phyloP scores from a whole-genome alignment of 2,113 vertebrate species.

The Tachysurus fulvidraco region DNA sequence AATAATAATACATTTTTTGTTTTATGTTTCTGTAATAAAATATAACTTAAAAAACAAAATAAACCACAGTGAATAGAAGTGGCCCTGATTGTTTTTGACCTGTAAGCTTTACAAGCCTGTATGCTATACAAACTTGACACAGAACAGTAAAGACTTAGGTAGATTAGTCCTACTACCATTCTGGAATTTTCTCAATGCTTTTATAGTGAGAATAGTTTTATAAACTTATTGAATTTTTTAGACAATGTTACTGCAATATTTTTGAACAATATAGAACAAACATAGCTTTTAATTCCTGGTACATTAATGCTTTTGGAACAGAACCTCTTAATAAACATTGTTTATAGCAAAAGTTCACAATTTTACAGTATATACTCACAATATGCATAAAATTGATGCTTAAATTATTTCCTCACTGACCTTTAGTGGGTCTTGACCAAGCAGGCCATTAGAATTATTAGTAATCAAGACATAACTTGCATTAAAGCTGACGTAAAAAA shows the following conservation, averaged over 20 bases:
- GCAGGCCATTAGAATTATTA: neutral
- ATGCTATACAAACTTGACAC: neutral
- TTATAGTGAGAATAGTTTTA: neutral
- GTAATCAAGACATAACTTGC: neutral
- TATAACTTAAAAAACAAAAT: too few relatives aligned
- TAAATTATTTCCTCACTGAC: neutral
- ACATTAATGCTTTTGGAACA: too few relatives aligned
- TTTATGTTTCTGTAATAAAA: too few relatives aligned
- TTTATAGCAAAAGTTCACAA: neutral
- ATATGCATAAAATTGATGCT: neutral
- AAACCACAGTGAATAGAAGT: neutral
- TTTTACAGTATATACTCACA: neutral
- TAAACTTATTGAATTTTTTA: neutral
- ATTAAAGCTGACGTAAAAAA: neutral
- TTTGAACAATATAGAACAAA: too few relatives aligned
- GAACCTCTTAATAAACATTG: neutral
- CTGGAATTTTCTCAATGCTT: neutral
- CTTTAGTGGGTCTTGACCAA: neutral
- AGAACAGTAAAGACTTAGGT: neutral
- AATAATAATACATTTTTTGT: too few relatives aligned
- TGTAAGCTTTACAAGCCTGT: too few relatives aligned
- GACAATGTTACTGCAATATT: neutral
- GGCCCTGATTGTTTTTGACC: too few relatives aligned
- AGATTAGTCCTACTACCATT: neutral
- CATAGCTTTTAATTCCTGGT: too few relatives aligned